phyloP scores from a whole-genome alignment of 2,113 vertebrate species.

The Vicugna pacos region DNA sequence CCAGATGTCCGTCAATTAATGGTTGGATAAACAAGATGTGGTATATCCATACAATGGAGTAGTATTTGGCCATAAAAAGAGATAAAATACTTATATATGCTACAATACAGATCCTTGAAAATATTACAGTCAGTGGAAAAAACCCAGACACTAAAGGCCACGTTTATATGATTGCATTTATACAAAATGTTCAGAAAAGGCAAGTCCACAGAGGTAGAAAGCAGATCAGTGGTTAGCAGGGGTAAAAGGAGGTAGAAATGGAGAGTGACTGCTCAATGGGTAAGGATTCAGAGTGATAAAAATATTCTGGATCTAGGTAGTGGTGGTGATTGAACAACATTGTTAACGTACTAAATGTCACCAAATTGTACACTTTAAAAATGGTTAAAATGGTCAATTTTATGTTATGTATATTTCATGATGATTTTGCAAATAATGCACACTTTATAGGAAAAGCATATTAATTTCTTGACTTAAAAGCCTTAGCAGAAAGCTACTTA shows the following conservation, averaged over 20 bases:
- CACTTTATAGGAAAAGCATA: background rate
- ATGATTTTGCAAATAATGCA: background rate
- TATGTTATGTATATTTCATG: background rate
- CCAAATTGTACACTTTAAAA: background rate
- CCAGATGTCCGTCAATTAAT: background rate
- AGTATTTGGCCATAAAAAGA: background rate
- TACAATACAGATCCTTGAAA: background rate
- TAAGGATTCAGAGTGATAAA: background rate
- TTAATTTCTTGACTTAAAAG: background rate
- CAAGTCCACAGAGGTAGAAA: background rate
- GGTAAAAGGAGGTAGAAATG: background rate
- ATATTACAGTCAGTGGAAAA: background rate
- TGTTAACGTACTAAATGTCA: background rate
- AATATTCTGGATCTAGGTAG: background rate
- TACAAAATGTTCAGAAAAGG: background rate
- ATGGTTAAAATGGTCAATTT: background rate
- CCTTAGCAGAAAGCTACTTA: background rate
- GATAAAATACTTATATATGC: background rate
- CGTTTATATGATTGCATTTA: background rate
- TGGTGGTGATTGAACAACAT: no score
- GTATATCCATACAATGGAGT: background rate
- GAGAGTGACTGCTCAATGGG: background rate
- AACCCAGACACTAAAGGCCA: background rate
- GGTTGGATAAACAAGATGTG: background rate
- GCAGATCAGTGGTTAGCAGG: background rate